Conservation (phyloP, 2,113 vertebrate genomes). For the Megaleporinus macrocephalus region DNA sequence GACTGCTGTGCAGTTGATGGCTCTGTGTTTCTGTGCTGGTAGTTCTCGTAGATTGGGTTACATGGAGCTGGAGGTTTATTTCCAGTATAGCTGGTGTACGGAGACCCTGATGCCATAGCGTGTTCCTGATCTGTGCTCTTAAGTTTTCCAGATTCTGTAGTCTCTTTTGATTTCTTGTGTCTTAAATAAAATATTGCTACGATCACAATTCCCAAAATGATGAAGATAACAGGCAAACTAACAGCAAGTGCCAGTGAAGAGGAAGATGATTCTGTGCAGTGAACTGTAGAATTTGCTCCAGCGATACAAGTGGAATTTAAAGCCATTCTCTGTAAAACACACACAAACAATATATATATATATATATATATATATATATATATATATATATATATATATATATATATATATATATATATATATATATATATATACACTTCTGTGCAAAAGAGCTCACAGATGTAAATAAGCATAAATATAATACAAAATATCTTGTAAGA, state of each 20-base stretch:
- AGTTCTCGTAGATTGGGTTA: constrained; percentile 6
- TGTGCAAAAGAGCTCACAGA: too few relatives aligned
- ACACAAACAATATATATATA: not conserved
- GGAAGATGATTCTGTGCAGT: not conserved
- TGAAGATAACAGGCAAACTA: not conserved
- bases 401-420: too few relatives aligned
- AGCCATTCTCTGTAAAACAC: not conserved
- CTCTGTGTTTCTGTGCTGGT: not conserved
- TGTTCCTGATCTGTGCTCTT: not conserved
- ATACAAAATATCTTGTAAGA: too few relatives aligned
- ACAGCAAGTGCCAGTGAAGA: not conserved
- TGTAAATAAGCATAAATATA: too few relatives aligned
- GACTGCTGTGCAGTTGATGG: not conserved
- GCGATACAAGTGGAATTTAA: not conserved
- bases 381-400: too few relatives aligned
- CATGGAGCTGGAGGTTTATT: not conserved
- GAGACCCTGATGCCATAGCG: not conserved
- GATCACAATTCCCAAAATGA: not conserved
- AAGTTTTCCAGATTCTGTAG: not conserved
- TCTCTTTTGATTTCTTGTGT: not conserved
- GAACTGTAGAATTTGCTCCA: not conserved
- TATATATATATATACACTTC: too few relatives aligned
- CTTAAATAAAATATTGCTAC: not conserved
- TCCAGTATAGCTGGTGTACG: not conserved
- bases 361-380: too few relatives aligned